Percentiles rank a stretch among this genome's conserved stretches.
phyloP scores from a whole-genome alignment of 2,888 invertebrate species.

The Azorinus chamasolen region DNA sequence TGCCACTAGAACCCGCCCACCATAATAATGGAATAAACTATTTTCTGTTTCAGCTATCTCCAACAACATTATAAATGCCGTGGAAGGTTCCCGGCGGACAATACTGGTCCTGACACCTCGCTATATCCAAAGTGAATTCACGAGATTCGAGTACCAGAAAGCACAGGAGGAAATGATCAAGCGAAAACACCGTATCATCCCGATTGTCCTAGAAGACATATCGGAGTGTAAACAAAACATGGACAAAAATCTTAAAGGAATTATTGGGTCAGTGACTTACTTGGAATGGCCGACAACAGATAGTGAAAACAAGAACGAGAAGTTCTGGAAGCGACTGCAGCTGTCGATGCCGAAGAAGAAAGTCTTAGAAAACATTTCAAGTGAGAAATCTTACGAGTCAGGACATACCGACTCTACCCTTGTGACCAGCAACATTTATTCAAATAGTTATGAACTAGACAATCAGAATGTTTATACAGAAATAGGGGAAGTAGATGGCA shows the following conservation, averaged over 20 bases:
- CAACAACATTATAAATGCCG: constrained; percentile 78
- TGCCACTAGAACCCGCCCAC: too few relatives aligned
- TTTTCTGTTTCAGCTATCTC: constrained; percentile 71
- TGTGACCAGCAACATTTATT: too few relatives aligned
- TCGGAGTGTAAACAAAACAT: constrained; percentile 46
- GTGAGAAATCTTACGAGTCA: too few relatives aligned
- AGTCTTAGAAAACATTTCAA: constrained; percentile 1
- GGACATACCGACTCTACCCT: too few relatives aligned
- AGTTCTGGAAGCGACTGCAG: constrained; percentile 76
- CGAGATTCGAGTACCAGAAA: constrained; percentile 78
- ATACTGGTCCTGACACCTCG: constrained; percentile 76
- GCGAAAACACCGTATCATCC: constrained; percentile 78
- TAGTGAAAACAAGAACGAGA: constrained; percentile 50
- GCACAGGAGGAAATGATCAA: constrained; percentile 80
- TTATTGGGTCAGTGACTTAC: constrained; percentile 74
- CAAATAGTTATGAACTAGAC: too few relatives aligned
- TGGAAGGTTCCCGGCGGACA: constrained; percentile 76
- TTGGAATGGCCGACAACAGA: constrained; percentile 69
- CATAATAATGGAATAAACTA: too few relatives aligned
- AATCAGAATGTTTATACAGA: too few relatives aligned
- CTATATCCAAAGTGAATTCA: constrained; percentile 77
- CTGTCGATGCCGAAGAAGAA: constrained; percentile 77
- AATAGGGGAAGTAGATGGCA: too few relatives aligned
- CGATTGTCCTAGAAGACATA: constrained; percentile 75
- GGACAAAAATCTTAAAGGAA: constrained; percentile 71